Evolutionary conservation across 2,113 vertebrate genomes (phyloP).

Genomic region (Lagopus leucura): DNA sequence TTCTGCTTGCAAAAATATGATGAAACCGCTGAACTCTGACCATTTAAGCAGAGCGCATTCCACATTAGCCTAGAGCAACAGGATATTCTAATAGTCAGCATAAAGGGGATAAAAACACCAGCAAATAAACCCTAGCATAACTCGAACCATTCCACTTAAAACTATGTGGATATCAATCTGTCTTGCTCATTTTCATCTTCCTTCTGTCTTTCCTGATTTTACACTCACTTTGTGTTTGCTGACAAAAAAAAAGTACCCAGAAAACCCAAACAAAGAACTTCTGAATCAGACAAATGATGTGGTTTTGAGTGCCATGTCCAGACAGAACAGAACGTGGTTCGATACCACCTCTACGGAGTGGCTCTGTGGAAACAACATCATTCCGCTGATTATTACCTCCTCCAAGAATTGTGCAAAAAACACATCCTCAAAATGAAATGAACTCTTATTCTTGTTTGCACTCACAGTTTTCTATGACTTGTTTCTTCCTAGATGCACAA

Average conservation of each 20-base stretch:
- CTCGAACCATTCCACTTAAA: not conserved
- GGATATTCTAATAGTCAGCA: not conserved
- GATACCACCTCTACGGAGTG: not conserved
- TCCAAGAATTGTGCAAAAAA: not conserved
- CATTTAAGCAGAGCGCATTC: slow-evolving; percentile 1
- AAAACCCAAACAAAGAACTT: not conserved
- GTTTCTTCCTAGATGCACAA: not conserved
- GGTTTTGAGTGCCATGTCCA: not conserved
- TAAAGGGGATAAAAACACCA: not conserved
- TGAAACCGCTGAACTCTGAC: slow-evolving; percentile 35
- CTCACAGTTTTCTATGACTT: not conserved
- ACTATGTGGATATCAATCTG: not conserved
- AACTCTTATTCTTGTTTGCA: not conserved
- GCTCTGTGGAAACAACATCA: not conserved
- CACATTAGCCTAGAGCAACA: slow-evolving; percentile 5
- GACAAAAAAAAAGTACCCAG: not conserved
- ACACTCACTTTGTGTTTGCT: not conserved
- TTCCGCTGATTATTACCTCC: not conserved
- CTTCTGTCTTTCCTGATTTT: not conserved
- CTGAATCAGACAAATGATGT: not conserved
- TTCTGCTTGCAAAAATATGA: slow-evolving; percentile 45
- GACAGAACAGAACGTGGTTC: not conserved
- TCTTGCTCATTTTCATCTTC: not conserved
- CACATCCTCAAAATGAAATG: not conserved
- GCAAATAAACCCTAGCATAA: not conserved